Conservation (phyloP, 2,888 invertebrate genomes). For the Aelia acuminata region DNA sequence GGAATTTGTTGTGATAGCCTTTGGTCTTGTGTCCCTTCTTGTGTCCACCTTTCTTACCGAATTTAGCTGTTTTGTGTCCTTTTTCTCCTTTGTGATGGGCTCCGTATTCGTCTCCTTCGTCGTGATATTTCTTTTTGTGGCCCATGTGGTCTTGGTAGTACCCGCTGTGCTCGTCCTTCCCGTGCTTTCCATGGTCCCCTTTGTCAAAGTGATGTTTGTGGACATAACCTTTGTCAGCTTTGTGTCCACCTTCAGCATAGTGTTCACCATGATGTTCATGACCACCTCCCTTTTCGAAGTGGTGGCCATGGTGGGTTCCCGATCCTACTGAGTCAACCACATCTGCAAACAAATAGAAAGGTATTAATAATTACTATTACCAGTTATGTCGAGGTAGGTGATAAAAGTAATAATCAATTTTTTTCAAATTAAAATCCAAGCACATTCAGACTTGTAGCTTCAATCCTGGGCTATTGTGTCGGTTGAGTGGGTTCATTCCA, state of each 20-base stretch:
- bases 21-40: slow-evolving; percentile 84
- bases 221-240: slow-evolving; percentile 85
- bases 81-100: slow-evolving; percentile 79
- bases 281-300: slow-evolving; percentile 74
- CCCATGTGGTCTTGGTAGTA: slow-evolving; percentile 78
- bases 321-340: slow-evolving; percentile 68
- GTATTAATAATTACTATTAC: not conserved
- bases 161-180: slow-evolving; percentile 82
- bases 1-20: slow-evolving; percentile 84
- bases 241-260: slow-evolving; percentile 80
- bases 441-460: not conserved
- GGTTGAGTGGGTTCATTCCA: not conserved
- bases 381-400: not conserved
- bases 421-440: not conserved
- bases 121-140: slow-evolving; percentile 77
- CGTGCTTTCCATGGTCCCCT: slow-evolving; percentile 82
- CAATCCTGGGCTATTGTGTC: not conserved
- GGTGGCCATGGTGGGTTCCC: slow-evolving; percentile 68
- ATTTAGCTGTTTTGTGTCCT: slow-evolving; percentile 78
- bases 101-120: slow-evolving; percentile 76
- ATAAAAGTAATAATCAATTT: not conserved
- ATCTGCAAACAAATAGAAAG: slow-evolving; percentile 43
- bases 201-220: slow-evolving; percentile 83
- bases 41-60: slow-evolving; percentile 82
- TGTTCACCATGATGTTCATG: slow-evolving; percentile 79